These are phyloP conservation scores for Dioctria rufipes DNA, from an alignment of 2,888 invertebrate species.

Conservation along the genomic window DNA sequence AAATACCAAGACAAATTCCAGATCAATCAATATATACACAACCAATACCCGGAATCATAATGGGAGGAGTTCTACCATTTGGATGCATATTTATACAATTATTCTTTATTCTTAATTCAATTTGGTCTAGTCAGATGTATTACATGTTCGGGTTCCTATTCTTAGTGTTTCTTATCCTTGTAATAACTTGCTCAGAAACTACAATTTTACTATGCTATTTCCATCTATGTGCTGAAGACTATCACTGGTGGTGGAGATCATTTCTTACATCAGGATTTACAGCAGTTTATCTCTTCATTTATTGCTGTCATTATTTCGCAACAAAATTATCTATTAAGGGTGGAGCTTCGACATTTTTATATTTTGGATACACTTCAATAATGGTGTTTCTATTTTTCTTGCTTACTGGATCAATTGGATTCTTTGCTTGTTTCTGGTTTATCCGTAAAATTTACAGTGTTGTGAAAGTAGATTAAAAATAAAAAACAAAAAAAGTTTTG, in stretches of 20 bases:
- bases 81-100: slow-evolving; percentile 99
- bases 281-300: slow-evolving; percentile 95
- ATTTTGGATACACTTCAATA: slow-evolving; percentile 98
- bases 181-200: slow-evolving; percentile 99
- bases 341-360: slow-evolving; percentile 94
- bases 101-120: slow-evolving; percentile 98
- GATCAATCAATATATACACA: slow-evolving; percentile 99
- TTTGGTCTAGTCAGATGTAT: slow-evolving; percentile 98
- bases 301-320: slow-evolving; percentile 98
- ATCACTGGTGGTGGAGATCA: slow-evolving; percentile 98
- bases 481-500: not conserved
- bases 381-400: slow-evolving; percentile 99
- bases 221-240: slow-evolving; percentile 99
- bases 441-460: slow-evolving; percentile 98
- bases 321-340: slow-evolving; percentile 97
- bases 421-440: slow-evolving; percentile 99
- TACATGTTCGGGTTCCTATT: slow-evolving; percentile 99
- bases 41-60: slow-evolving; percentile 94
- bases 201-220: slow-evolving; percentile 98
- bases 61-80: slow-evolving; percentile 99
- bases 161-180: slow-evolving; percentile 96
- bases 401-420: slow-evolving; percentile 96
- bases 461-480: slow-evolving; percentile 89
- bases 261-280: slow-evolving; percentile 76
- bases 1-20: slow-evolving; percentile 98